Evolutionary conservation across 2,888 invertebrate species (phyloP).

Genomic region (Scaeva pyrastri): DNA sequence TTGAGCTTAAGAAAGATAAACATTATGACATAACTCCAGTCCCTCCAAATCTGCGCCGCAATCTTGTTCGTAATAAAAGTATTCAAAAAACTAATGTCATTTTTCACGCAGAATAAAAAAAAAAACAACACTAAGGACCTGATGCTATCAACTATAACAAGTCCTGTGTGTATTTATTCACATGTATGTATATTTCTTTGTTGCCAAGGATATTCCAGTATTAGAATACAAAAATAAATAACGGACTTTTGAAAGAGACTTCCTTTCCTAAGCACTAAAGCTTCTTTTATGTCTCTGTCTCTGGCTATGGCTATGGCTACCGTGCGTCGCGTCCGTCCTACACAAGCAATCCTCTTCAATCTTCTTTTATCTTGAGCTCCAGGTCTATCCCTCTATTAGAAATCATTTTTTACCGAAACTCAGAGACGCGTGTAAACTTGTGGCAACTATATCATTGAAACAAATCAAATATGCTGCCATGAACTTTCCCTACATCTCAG

Average conservation of each 20-base stretch:
- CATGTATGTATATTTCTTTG: not conserved
- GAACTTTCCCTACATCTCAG: conserved; percentile 52
- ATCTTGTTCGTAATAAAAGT: not conserved
- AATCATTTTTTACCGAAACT: conserved; percentile 48
- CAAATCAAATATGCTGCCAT: conserved; percentile 69
- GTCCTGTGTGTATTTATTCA: conserved; percentile 12
- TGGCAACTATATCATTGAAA: conserved; percentile 69
- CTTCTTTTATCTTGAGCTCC: conserved; percentile 31
- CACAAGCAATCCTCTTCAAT: conserved; percentile 8
- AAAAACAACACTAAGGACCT: not conserved
- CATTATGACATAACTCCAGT: not conserved
- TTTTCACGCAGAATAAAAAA: conserved; percentile 5
- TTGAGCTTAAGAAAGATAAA: not conserved
- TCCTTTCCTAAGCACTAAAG: conserved; percentile 42
- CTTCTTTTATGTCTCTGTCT: conserved; percentile 11
- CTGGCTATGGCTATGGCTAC: too few species aligned
- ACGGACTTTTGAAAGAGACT: conserved; percentile 27
- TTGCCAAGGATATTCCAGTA: conserved; percentile 11
- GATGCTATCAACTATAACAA: conserved; percentile 15
- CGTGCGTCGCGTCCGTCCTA: too few species aligned
- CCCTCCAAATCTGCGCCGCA: not conserved
- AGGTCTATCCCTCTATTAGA: conserved; percentile 36
- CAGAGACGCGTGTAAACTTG: conserved; percentile 66
- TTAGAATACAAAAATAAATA: conserved; percentile 36
- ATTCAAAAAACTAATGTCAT: not conserved